Evolutionary conservation across 2,113 vertebrate genomes (phyloP).

Genomic region (Thinocorus orbignyianus): DNA sequence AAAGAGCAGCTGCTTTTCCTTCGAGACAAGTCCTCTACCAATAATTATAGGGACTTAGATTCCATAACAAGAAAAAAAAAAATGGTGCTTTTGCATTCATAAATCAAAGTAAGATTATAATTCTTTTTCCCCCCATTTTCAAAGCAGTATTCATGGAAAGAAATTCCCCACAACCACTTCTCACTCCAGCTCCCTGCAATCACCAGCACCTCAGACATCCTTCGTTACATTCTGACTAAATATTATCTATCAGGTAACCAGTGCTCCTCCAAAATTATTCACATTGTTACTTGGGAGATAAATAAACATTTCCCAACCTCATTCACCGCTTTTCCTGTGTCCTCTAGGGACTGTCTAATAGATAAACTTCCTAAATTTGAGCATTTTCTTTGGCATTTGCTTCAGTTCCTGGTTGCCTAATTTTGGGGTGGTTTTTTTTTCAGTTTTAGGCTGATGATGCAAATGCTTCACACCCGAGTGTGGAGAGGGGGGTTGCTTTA

Average conservation of each 20-base stretch:
- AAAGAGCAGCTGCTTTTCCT: background rate
- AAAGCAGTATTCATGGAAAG: background rate
- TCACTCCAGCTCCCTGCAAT: too few species aligned
- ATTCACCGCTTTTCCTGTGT: background rate
- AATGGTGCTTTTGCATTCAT: background rate
- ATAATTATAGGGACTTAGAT: background rate
- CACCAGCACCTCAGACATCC: too few species aligned
- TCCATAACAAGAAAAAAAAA: background rate
- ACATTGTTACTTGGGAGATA: background rate
- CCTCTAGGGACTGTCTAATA: background rate
- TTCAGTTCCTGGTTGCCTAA: background rate
- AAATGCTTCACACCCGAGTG: background rate
- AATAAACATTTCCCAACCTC: constrained; percentile 1
- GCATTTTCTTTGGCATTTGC: background rate
- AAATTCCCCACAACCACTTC: background rate
- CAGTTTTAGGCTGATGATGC: background rate
- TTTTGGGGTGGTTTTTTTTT: background rate
- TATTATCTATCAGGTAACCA: background rate
- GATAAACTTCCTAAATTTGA: background rate
- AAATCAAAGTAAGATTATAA: background rate
- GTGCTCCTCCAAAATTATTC: background rate
- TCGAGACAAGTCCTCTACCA: background rate
- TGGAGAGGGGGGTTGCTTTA: too few species aligned
- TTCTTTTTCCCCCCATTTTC: background rate
- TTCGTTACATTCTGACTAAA: too few species aligned